Conservation (phyloP, 2,113 vertebrate genomes). For the Gavia stellata region DNA sequence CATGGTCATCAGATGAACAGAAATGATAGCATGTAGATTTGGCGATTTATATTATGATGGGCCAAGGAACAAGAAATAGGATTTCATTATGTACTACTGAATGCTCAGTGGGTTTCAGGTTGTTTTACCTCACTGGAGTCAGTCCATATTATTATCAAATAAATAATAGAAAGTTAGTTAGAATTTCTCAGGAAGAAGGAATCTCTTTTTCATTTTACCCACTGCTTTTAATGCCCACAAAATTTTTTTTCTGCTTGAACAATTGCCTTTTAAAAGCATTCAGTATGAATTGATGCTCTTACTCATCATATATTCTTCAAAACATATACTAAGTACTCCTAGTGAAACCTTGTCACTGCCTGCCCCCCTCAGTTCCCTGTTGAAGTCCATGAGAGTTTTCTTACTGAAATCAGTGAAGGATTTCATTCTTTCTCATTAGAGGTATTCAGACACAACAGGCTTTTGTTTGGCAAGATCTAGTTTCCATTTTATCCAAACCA, state of each 20-base stretch:
- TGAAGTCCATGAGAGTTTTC: background rate
- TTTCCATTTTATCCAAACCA: background rate
- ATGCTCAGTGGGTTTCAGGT: background rate
- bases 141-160: background rate
- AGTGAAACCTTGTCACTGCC: background rate
- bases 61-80: background rate
- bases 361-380: background rate
- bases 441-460: background rate
- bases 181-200: background rate
- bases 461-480: background rate
- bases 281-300: background rate
- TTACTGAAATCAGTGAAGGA: background rate
- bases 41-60: background rate
- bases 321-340: background rate
- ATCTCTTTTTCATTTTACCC: background rate
- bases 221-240: background rate
- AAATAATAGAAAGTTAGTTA: background rate
- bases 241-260: background rate
- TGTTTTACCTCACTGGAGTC: background rate
- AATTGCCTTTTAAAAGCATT: background rate
- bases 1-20: background rate
- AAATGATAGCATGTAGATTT: background rate
- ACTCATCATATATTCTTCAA: background rate
- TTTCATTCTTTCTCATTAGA: background rate
- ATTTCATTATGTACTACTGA: background rate